Base-by-base conservation (phyloP, 2,888 invertebrate genomes). In the Taenaris catops region DNA sequence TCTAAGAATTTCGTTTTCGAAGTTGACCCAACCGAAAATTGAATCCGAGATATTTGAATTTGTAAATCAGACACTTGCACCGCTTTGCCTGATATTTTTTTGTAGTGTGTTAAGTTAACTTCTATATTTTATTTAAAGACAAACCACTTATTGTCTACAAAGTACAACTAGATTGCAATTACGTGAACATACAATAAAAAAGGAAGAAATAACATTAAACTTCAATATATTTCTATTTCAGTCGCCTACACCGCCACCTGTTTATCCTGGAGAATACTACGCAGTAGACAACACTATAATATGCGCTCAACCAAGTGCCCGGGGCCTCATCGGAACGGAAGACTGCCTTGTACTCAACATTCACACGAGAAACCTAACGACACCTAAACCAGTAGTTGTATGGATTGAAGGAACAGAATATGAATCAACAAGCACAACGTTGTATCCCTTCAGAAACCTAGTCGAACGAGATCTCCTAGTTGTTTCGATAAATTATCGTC, bases 391-490 rank as follows among this genome's bases (percentile, higher is more conserved):
- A 3, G 79, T 84, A 1, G 24, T 84, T 4, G 78, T 86, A 1
- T 79, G 73, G 71, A 58, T 86, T 0, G 66, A 73, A 33, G 69
- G 79, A 3, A 70, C 80, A 46, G 74, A 76, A 16, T 81, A 73
- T 40, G 53, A 58, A 2, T 43, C 50, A 1, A 52, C 64, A 0
- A 46, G 53, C 8, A 52, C 51, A 0, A 59, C 56, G 10, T 46
- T 62, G n/a, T 54, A 55, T 10, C 65, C 75, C 0, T 86, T 89
- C 8, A 87, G 90, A 54, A 91, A 90, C 59, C 68, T 94, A 4
- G 89, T 93, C 0, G 83, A 90, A 17, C 89, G 90, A 27, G 72
- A 91, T n/a, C 71, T 93, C 3, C 90, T 93, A 0, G 89, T 93
- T 1, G 72, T 84, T 1, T 88, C 90, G 2, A 74, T 92, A 28